Conservation (phyloP, 2,113 vertebrate species). For the Cacatua alba region DNA sequence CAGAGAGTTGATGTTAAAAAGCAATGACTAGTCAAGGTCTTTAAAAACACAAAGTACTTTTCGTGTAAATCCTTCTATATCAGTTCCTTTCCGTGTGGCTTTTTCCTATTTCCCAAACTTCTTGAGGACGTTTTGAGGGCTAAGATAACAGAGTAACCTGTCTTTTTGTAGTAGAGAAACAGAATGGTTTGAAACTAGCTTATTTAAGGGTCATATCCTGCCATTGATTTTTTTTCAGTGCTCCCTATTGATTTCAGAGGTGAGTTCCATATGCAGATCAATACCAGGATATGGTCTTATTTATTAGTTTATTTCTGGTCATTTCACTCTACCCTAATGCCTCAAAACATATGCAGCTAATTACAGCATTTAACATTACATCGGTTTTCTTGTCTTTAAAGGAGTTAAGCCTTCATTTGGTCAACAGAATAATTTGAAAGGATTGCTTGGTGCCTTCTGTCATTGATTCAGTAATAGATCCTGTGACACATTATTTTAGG, state of each 20-base stretch:
- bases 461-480: background rate
- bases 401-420: background rate
- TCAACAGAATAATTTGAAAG: background rate
- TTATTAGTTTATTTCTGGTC: conserved; percentile 38
- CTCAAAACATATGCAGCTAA: conserved; percentile 3
- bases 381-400: background rate
- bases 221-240: conserved; percentile 46
- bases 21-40: background rate
- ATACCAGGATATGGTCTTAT: conserved; percentile 57
- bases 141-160: conserved; percentile 26
- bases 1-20: background rate
- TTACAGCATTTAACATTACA: background rate
- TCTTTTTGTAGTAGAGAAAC: background rate
- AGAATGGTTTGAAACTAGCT: conserved; percentile 10
- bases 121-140: conserved; percentile 24
- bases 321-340: conserved; percentile 5
- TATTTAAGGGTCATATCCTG: conserved; percentile 60
- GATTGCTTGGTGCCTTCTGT: background rate
- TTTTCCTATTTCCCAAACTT: background rate
- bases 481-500: background rate
- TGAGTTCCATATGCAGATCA: conserved; percentile 49
- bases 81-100: background rate
- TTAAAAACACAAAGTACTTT: background rate
- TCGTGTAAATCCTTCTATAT: background rate
- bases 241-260: conserved; percentile 43